Conservation (phyloP, 2,113 vertebrate genomes). For the Gallinago undulata region DNA sequence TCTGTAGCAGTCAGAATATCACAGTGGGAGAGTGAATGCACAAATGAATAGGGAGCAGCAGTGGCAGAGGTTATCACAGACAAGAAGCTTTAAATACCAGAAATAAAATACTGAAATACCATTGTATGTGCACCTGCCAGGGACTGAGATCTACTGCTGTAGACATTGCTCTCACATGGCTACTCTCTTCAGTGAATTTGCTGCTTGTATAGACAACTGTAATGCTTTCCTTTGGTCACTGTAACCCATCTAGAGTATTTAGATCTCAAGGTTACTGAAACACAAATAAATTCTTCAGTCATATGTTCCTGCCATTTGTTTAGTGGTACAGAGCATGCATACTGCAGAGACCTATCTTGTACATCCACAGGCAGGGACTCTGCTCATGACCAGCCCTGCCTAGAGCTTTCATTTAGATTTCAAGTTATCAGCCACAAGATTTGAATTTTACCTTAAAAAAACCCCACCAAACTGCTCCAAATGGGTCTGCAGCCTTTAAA, state of each 20-base stretch:
- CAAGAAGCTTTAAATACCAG: conserved; percentile 4
- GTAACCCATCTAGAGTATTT: not conserved
- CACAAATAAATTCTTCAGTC: conserved; percentile 16
- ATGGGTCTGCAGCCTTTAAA: not conserved
- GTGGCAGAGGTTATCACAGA: not conserved
- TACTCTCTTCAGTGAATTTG: not conserved
- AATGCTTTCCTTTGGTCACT: not conserved
- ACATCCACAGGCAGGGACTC: not conserved
- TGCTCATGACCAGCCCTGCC: not conserved
- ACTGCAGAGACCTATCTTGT: not conserved
- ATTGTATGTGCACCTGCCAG: not conserved
- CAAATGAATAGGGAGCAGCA: not conserved
- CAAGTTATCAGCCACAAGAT: not conserved
- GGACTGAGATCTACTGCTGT: not conserved
- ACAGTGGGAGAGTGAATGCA: not conserved
- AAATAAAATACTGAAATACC: conserved; percentile 21
- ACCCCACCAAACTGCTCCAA: not conserved
- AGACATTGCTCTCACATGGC: not conserved
- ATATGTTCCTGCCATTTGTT: not conserved
- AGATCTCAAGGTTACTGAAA: conserved; percentile 37
- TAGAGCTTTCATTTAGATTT: not conserved
- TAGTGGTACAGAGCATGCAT: not conserved
- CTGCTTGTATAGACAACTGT: conserved; percentile 12
- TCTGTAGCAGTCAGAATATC: not conserved
- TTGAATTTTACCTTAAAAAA: not conserved